These are phyloP conservation scores for Glaucidium brasilianum DNA, from an alignment of 2,113 vertebrate species.

Conservation along the genomic window DNA sequence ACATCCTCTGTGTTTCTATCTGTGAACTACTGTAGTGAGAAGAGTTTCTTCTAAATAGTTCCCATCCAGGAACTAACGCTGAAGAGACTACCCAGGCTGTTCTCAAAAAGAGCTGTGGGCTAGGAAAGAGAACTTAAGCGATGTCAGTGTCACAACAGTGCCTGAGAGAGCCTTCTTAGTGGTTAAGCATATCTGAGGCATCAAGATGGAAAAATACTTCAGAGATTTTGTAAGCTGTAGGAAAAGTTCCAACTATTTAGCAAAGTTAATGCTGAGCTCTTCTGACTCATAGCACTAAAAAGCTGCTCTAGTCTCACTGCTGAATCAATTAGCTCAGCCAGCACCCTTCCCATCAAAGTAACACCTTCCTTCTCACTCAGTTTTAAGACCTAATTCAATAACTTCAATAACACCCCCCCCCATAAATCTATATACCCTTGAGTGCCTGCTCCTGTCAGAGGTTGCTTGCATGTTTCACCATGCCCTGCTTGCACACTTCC, in stretches of 20 bases:
- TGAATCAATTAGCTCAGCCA: constrained; percentile 55
- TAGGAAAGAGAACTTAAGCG: not conserved
- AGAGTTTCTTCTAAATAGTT: not conserved
- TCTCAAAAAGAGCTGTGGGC: not conserved
- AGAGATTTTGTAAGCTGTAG: constrained; percentile 46
- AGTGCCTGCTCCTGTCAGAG: not conserved
- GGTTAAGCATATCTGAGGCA: constrained; percentile 9
- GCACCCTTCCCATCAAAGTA: constrained; percentile 17
- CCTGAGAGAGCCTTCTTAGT: not conserved
- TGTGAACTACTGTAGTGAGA: not conserved
- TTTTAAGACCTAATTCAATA: not conserved
- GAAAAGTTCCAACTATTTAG: constrained; percentile 33
- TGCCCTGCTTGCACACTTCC: not conserved
- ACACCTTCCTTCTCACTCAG: constrained; percentile 27
- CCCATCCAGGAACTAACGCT: not conserved
- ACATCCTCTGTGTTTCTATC: not conserved
- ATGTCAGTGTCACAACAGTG: not conserved
- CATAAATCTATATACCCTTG: not conserved
- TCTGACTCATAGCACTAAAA: constrained; percentile 53
- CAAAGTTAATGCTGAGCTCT: constrained; percentile 33
- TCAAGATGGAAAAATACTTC: constrained; percentile 46
- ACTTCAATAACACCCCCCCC: not conserved
- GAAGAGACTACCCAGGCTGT: not conserved
- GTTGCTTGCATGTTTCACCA: not conserved
- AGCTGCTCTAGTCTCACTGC: constrained; percentile 9